phyloP scores from a whole-genome alignment of 2,113 vertebrate genomes.

The Litocranius walleri region DNA sequence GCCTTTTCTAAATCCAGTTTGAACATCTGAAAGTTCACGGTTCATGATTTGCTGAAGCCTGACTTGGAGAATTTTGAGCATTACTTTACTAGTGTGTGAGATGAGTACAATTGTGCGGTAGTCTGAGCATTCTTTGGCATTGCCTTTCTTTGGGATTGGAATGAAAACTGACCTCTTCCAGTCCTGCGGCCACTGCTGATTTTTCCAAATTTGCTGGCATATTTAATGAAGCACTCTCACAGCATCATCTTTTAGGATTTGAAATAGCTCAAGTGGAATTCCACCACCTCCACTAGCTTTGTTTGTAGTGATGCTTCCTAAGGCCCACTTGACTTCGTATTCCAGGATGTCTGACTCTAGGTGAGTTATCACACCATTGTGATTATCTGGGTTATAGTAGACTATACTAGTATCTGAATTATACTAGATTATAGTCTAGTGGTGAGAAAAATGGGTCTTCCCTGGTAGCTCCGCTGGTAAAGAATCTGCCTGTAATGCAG shows the following conservation, averaged over 20 bases:
- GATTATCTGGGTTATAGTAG: neutral
- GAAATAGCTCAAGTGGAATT: neutral
- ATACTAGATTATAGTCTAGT: neutral
- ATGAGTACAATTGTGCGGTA: rapidly evolving
- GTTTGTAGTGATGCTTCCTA: neutral
- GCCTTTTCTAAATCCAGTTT: neutral
- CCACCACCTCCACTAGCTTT: neutral
- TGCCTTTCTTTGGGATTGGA: neutral
- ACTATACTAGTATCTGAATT: neutral
- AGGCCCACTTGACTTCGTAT: rapidly evolving
- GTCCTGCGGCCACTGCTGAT: neutral
- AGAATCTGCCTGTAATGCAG: neutral
- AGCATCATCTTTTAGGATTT: neutral
- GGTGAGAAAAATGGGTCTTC: neutral
- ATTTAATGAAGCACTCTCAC: neutral
- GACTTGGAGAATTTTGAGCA: neutral
- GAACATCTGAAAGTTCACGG: neutral
- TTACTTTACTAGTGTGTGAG: neutral
- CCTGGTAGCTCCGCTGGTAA: neutral
- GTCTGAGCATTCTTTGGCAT: neutral
- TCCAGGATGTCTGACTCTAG: neutral
- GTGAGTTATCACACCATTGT: neutral
- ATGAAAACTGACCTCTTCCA: neutral
- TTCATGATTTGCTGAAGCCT: neutral
- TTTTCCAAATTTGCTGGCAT: neutral